Conservation (phyloP, 2,113 vertebrate genomes). For the Syrrhaptes paradoxus region DNA sequence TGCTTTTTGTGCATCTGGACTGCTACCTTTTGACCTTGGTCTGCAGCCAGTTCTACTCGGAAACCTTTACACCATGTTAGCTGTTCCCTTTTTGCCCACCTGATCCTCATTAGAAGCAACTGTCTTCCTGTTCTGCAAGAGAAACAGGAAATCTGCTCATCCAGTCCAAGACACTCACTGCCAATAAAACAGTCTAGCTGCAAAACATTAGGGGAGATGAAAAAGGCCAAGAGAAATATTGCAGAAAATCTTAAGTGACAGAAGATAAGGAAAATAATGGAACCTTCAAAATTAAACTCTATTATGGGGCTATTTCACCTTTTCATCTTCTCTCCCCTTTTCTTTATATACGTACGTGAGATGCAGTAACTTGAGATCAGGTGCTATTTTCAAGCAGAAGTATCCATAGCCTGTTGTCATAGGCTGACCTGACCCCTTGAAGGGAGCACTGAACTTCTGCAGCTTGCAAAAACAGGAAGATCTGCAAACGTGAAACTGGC, state of each 20-base stretch:
- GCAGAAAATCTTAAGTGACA: neutral
- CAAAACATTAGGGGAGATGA: neutral
- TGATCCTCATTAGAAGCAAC: constrained; percentile 21
- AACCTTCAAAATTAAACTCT: neutral
- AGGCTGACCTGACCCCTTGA: neutral
- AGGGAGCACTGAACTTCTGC: neutral
- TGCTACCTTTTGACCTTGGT: constrained; percentile 48
- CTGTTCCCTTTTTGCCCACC: constrained; percentile 34
- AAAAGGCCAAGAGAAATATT: neutral
- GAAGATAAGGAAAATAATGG: neutral
- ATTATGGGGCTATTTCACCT: neutral
- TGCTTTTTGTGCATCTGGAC: constrained; percentile 8
- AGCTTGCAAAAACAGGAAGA: neutral
- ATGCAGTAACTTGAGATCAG: neutral
- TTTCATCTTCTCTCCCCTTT: neutral
- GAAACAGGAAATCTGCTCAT: neutral
- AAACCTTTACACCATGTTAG: constrained; percentile 28
- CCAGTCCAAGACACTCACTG: neutral
- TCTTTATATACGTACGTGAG: neutral
- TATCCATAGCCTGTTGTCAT: neutral
- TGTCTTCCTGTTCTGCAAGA: constrained; percentile 62
- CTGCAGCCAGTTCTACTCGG: neutral
- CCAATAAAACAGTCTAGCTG: neutral
- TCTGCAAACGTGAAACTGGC: neutral
- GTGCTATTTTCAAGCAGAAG: neutral